phyloP scores from a whole-genome alignment of 2,888 invertebrate species.

The Drosophila mulleri region DNA sequence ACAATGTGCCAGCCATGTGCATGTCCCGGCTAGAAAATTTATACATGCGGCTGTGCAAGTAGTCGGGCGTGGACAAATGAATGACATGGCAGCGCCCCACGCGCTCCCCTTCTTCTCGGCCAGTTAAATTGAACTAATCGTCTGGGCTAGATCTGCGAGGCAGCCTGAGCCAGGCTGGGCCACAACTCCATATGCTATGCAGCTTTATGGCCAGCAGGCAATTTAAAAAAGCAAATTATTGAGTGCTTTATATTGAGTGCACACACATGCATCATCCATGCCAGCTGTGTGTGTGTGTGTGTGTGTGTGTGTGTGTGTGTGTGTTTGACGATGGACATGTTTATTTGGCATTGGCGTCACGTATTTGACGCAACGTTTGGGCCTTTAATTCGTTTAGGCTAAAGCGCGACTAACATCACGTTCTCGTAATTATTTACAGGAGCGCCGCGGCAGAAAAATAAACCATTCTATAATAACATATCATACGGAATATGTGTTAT shows the following conservation, averaged over 20 bases:
- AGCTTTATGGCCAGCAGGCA: conserved; percentile 70
- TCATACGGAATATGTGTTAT: conserved; percentile 66
- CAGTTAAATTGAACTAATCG: conserved; percentile 78
- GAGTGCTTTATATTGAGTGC: conserved; percentile 67
- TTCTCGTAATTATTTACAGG: conserved; percentile 78
- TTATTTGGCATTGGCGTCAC: conserved; percentile 73
- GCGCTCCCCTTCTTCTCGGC: conserved; percentile 49
- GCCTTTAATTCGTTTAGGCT: conserved; percentile 77
- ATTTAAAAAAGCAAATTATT: conserved; percentile 75
- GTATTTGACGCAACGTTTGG: conserved; percentile 80
- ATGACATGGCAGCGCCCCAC: conserved; percentile 65
- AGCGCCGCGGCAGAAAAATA: conserved; percentile 53
- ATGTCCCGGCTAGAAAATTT: conserved; percentile 72
- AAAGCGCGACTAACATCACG: conserved; percentile 62
- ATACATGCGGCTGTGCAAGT: conserved; percentile 73
- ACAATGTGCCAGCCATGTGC: conserved; percentile 49
- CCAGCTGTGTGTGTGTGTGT: not conserved
- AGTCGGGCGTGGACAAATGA: conserved; percentile 80
- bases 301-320: conserved; percentile 3
- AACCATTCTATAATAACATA: conserved; percentile 65
- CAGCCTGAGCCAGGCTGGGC: not conserved
- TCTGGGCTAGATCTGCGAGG: conserved; percentile 56
- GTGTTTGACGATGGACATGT: conserved; percentile 27
- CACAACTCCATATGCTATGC: conserved; percentile 65
- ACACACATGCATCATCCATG: conserved; percentile 29